Evolutionary conservation across 2,888 invertebrate genomes (phyloP).

Genomic region (Graphium colonna): DNA sequence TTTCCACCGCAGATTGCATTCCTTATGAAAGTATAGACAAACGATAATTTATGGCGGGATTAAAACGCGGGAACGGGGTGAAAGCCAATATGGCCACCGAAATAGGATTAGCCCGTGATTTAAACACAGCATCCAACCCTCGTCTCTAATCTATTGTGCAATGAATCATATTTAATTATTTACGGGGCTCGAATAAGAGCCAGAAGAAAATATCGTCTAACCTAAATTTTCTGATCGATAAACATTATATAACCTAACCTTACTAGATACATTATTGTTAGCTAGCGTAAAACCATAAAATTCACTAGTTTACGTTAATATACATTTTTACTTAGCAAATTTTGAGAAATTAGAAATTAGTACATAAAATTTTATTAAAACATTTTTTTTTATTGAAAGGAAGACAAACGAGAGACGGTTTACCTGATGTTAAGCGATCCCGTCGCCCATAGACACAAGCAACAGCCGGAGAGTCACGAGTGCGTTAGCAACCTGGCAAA

Average conservation of each 20-base stretch:
- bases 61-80: slow-evolving; percentile 22
- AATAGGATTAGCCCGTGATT: slow-evolving; percentile 24
- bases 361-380: too few species aligned
- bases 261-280: too few species aligned
- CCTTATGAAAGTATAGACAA: slow-evolving; percentile 23
- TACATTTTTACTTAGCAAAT: too few species aligned
- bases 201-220: background rate
- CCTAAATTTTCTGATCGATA: background rate
- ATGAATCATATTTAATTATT: slow-evolving; percentile 24
- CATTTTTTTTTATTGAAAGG: too few species aligned
- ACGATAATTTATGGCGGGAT: slow-evolving; percentile 23
- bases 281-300: too few species aligned
- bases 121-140: slow-evolving; percentile 23
- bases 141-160: slow-evolving; percentile 23
- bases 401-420: too few species aligned
- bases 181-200: slow-evolving; percentile 3
- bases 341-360: too few species aligned
- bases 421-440: too few species aligned
- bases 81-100: slow-evolving; percentile 24
- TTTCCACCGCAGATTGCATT: slow-evolving; percentile 12
- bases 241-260: background rate
- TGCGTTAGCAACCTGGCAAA: too few species aligned
- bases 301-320: too few species aligned
- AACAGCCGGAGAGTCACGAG: too few species aligned
- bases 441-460: too few species aligned